These are phyloP conservation scores for Pipistrellus pipistrellus DNA, from an alignment of 2,797 vertebrate genomes.

Conservation along the genomic window DNA sequence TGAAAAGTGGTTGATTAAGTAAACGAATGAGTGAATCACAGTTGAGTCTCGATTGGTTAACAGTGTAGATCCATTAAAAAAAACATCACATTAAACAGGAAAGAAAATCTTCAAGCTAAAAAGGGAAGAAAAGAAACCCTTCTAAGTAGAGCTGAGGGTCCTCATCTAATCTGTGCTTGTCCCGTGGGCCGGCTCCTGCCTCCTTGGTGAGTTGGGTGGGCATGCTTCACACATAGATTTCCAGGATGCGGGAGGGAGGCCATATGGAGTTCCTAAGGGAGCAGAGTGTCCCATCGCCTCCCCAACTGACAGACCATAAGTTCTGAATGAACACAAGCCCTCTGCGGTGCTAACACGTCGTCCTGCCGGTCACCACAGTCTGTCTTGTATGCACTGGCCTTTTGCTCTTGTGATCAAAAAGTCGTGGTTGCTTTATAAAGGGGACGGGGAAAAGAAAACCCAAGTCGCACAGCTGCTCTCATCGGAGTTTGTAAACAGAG, in stretches of 20 bases:
- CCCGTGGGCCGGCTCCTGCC: slow-evolving; percentile 73
- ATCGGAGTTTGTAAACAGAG: slow-evolving; percentile 91
- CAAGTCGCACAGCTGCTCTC: slow-evolving; percentile 91
- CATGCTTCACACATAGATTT: slow-evolving; percentile 75
- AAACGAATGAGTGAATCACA: slow-evolving; percentile 88
- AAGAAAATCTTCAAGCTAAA: slow-evolving; percentile 72
- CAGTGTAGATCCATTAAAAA: slow-evolving; percentile 80
- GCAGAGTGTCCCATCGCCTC: too few relatives aligned
- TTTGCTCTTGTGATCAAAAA: slow-evolving; percentile 79
- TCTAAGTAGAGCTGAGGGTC: neutral
- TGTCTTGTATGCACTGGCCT: slow-evolving; percentile 71
- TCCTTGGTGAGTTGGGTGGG: slow-evolving; percentile 71
- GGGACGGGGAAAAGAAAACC: slow-evolving; percentile 80
- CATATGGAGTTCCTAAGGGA: slow-evolving; percentile 67
- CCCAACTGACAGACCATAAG: neutral
- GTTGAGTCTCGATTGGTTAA: slow-evolving; percentile 87
- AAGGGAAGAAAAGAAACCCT: slow-evolving; percentile 56
- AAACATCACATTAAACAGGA: slow-evolving; percentile 75
- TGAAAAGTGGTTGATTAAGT: slow-evolving; percentile 85
- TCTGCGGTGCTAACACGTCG: neutral
- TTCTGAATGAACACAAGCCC: slow-evolving; percentile 66
- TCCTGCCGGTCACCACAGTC: slow-evolving; percentile 64
- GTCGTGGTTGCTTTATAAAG: slow-evolving; percentile 82
- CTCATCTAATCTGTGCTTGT: slow-evolving; percentile 73
- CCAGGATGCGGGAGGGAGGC: slow-evolving; percentile 46